phyloP scores from a whole-genome alignment of 2,797 vertebrate genomes.

The Myoxocephalus aenaeus region DNA sequence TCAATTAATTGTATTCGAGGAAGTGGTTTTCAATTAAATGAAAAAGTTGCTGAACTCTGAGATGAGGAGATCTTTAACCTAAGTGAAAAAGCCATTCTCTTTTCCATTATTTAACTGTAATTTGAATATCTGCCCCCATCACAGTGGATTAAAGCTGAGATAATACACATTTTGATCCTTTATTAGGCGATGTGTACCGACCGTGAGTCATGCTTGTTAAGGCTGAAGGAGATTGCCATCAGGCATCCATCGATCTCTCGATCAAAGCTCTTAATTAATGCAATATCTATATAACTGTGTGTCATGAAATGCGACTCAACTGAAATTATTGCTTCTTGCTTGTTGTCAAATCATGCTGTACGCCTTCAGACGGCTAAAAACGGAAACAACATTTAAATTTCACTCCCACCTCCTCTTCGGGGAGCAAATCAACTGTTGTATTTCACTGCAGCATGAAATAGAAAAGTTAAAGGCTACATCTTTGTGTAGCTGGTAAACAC shows the following conservation, averaged over 20 bases:
- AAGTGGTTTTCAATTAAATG: slow-evolving; percentile 79
- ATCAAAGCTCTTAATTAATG: slow-evolving; percentile 16
- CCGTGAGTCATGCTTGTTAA: slow-evolving; percentile 25
- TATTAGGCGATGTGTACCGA: slow-evolving; percentile 29
- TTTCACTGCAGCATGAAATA: slow-evolving; percentile 36
- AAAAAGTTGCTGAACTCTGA: slow-evolving; percentile 77
- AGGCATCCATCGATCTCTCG: slow-evolving; percentile 19
- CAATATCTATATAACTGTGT: neutral
- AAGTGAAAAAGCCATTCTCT: slow-evolving; percentile 71
- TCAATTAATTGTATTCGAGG: slow-evolving; percentile 80
- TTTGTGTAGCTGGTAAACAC: slow-evolving; percentile 50
- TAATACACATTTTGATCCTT: slow-evolving; percentile 61
- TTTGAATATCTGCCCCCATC: slow-evolving; percentile 66
- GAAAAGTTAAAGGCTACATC: slow-evolving; percentile 34
- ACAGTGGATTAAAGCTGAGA: slow-evolving; percentile 47
- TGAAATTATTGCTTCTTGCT: slow-evolving; percentile 6
- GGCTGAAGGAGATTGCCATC: slow-evolving; percentile 5
- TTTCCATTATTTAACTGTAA: slow-evolving; percentile 73
- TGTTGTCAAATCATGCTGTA: slow-evolving; percentile 7
- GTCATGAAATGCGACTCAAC: slow-evolving; percentile 17
- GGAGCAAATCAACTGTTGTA: slow-evolving; percentile 12
- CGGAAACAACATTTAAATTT: slow-evolving; percentile 1
- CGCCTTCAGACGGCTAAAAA: slow-evolving; percentile 11
- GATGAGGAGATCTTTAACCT: slow-evolving; percentile 76
- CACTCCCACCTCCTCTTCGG: neutral